A percentile compares a stretch with the other conserved stretches of the same genome.
These are phyloP conservation scores for Lasioglossum morio DNA, from an alignment of 2,888 invertebrate genomes.

Conservation along the genomic window DNA sequence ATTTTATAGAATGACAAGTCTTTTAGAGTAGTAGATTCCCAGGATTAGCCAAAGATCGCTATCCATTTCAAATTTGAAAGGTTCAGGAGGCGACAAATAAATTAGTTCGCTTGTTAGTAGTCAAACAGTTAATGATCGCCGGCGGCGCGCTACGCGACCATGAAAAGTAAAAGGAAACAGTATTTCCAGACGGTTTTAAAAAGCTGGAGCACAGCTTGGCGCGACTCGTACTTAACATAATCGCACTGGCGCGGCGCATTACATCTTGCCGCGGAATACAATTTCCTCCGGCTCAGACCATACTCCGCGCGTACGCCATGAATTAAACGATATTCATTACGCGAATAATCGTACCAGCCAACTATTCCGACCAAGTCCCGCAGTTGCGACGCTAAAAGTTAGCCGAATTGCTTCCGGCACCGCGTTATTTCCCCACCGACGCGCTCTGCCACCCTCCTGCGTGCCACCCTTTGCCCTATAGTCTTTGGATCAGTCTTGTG, in stretches of 20 bases:
- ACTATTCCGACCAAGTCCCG: conserved; percentile 36
- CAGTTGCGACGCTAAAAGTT: conserved; percentile 41
- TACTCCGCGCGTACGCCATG: conserved; percentile 24
- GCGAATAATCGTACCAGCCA: conserved; percentile 43
- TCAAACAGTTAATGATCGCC: not conserved
- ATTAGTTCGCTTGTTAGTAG: not conserved
- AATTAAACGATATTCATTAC: conserved; percentile 56
- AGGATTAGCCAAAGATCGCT: not conserved
- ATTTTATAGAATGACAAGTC: not conserved
- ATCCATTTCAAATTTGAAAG: not conserved
- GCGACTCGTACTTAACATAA: conserved; percentile 18
- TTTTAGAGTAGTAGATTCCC: not conserved
- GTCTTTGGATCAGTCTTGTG: conserved; percentile 13
- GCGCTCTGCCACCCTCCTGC: not conserved
- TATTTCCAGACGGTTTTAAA: conserved; percentile 14
- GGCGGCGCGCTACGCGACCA: not conserved
- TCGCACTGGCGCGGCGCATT: conserved; percentile 31
- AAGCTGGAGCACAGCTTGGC: conserved; percentile 21
- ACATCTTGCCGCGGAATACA: conserved; percentile 44
- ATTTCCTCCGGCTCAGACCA: conserved; percentile 36
- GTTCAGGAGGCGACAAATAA: not conserved
- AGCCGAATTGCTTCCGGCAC: conserved; percentile 42
- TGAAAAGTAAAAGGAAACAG: not conserved
- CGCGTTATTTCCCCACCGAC: conserved; percentile 29
- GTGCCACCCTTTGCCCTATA: not conserved